A percentile compares a stretch with the other conserved stretches of the same genome.
phyloP scores from a whole-genome alignment of 2,888 invertebrate genomes.

The Coelinius sp. region DNA sequence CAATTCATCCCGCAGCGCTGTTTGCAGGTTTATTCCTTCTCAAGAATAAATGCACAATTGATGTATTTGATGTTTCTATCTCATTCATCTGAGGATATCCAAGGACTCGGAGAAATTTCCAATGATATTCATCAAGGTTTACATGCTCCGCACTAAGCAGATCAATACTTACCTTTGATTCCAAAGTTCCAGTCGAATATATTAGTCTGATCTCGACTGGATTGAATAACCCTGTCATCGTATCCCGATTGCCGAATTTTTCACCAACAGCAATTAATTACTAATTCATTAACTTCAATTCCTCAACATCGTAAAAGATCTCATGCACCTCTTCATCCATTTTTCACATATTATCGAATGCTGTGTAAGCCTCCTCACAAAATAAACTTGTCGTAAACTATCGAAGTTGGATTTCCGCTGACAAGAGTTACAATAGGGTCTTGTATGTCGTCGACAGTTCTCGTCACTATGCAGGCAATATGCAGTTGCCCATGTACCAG shows the following conservation, averaged over 20 bases:
- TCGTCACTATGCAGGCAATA: conserved; percentile 11
- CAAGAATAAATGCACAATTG: not conserved
- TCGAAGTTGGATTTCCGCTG: conserved; percentile 13
- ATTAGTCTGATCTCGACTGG: not conserved
- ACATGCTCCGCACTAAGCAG: not conserved
- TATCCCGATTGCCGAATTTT: not conserved
- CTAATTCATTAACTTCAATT: not conserved
- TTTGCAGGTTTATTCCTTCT: not conserved
- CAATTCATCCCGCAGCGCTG: not conserved
- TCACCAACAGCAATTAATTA: not conserved
- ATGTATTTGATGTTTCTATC: not conserved
- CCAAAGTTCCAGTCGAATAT: not conserved
- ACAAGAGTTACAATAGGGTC: not conserved
- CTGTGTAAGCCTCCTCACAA: not conserved
- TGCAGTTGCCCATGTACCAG: not conserved
- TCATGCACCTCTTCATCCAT: not conserved
- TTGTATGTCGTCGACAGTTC: conserved; percentile 7
- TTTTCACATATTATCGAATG: not conserved
- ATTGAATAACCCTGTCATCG: not conserved
- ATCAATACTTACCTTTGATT: not conserved
- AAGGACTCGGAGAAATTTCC: not conserved
- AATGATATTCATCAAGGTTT: not conserved
- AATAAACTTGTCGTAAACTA: conserved; percentile 16
- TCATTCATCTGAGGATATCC: not conserved
- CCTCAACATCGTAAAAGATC: not conserved